Percentiles rank a stretch among this genome's conserved stretches.
These are phyloP conservation scores for Tinamus guttatus DNA, from an alignment of 2,113 vertebrate species.

Conservation along the genomic window DNA sequence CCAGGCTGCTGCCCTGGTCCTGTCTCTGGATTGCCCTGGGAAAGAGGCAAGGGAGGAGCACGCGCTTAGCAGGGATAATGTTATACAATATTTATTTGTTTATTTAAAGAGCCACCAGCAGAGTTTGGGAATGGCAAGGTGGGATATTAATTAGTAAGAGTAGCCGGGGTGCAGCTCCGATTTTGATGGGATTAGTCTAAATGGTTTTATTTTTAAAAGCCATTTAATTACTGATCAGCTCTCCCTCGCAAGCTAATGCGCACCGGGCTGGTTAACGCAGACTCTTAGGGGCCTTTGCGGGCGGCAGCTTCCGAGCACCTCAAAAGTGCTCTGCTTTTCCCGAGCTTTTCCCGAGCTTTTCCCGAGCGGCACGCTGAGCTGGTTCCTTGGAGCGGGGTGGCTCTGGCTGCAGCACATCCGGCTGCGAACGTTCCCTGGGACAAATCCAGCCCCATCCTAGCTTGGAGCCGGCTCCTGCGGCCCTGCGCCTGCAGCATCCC, in stretches of 20 bases:
- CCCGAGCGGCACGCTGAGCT: fast-evolving
- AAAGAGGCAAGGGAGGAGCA: fast-evolving
- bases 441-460: too few relatives aligned
- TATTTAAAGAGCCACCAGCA: neutral
- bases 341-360: neutral
- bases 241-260: slow-evolving; percentile 44
- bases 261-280: neutral
- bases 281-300: neutral
- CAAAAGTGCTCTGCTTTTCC: neutral
- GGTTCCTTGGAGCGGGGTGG: fast-evolving
- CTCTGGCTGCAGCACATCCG: fast-evolving
- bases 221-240: slow-evolving; percentile 79
- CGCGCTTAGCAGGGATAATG: fast-evolving
- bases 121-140: neutral
- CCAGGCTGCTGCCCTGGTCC: fast-evolving
- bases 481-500: neutral
- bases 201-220: slow-evolving; percentile 77
- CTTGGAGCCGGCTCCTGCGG: fast-evolving
- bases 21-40: neutral
- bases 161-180: slow-evolving; percentile 62
- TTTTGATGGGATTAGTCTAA: slow-evolving; percentile 79
- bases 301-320: neutral
- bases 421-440: too few relatives aligned
- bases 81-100: fast-evolving
- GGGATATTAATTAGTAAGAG: slow-evolving; percentile 41